phyloP scores from a whole-genome alignment of 2,113 vertebrate genomes.

The Barnardius zonarius region DNA sequence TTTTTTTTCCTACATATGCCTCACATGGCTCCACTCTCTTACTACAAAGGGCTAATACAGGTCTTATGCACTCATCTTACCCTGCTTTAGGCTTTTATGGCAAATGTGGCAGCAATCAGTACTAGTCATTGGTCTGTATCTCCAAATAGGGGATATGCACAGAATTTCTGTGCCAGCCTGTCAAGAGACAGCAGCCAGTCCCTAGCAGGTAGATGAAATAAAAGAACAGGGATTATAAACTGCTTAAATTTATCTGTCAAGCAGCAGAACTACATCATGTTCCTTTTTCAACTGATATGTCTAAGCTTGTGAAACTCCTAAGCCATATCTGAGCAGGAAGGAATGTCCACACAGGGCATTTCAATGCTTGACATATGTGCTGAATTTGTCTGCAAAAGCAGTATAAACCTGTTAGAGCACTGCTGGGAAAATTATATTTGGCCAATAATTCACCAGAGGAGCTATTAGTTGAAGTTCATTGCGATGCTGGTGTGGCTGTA shows the following conservation, averaged over 20 bases:
- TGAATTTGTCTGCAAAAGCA: constrained; percentile 14
- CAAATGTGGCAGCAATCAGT: background rate
- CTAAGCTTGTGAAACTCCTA: background rate
- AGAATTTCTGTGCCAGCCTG: background rate
- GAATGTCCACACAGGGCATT: background rate
- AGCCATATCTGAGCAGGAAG: background rate
- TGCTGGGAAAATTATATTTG: constrained; percentile 33
- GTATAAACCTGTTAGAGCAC: background rate
- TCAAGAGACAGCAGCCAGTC: background rate
- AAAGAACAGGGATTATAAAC: background rate
- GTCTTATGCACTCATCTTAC: background rate
- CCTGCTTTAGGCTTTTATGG: background rate
- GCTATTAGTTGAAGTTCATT: background rate
- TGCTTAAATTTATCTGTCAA: constrained; percentile 6
- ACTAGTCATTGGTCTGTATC: background rate
- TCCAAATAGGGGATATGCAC: background rate
- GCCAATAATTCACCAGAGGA: background rate
- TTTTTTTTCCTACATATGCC: background rate
- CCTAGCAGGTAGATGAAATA: background rate
- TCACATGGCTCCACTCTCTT: background rate
- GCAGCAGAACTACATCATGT: background rate
- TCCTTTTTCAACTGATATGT: background rate
- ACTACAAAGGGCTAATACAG: background rate
- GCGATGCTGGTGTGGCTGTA: background rate
- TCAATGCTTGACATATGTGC: background rate